Evolutionary conservation across 2,113 vertebrate species (phyloP), one percentile per base, ranked within the genome.

Genomic region (Opisthocomus hoazin): DNA sequence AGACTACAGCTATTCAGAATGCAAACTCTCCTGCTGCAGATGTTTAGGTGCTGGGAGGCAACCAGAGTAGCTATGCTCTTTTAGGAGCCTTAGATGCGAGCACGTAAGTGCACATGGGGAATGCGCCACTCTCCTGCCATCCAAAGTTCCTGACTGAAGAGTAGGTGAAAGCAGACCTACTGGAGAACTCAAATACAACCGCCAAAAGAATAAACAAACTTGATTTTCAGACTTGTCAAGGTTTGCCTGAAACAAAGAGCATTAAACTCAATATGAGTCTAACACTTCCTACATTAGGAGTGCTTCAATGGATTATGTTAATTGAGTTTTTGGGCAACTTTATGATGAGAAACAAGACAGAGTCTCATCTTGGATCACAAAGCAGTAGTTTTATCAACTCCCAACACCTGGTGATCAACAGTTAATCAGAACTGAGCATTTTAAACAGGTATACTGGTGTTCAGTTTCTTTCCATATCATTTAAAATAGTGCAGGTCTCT

Each of bases 71-170:
- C 24, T 69, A 17, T 9, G 30, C 12, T 79, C 20, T 65, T 45
- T 66, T 36, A 54, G 0, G 0, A 0, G 5, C 12, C 26, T 63
- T 27, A 80, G 63, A 54, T 12, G 12, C 75, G 15, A 92, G 36
- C 8, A 53, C 1, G 1, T 10, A 85, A 87, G 61, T 23, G 19
- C 13, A 65, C 43, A 56, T 0, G 1, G 32, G 37, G 6, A 93
- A 41, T 1, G 1, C 0, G 0, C 10, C 2, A 3, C 54, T 9
- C 24, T 81, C 45, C 64, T 69, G 48, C 36, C 12, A 46, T 34
- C 17, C 6, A 12, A 36, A 73, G 36, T 32, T 81, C 68, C 56
- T 71, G 37, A 63, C 39, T 32, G 34, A 86, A 75, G 23, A 71
- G 37, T 53, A 87, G 30, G 32, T 80, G 58, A 87, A 93, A 69